A percentile compares a stretch with the other conserved stretches of the same genome.
Conservation (phyloP, 1,140 invertebrate species). For the Aphelinus certus region DNA sequence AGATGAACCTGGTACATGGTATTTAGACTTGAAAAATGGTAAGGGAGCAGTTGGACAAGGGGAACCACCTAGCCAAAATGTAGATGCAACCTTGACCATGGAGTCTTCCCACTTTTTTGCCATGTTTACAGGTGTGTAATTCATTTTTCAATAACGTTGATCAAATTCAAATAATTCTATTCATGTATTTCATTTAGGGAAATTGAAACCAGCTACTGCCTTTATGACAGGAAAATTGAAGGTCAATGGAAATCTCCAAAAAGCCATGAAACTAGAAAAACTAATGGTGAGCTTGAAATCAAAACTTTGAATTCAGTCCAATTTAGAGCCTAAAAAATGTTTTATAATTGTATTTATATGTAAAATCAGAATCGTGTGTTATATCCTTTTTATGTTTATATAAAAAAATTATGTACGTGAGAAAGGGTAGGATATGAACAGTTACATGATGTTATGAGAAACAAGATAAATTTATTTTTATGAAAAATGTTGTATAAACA, state of each 20-base stretch:
- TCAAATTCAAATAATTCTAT: conserved; percentile 26
- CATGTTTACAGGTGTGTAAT: conserved; percentile 75
- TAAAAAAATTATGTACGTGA: conserved; percentile 4
- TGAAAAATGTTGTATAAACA: not conserved
- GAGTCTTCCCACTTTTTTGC: conserved; percentile 80
- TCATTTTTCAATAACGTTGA: conserved; percentile 35
- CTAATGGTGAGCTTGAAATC: conserved; percentile 87
- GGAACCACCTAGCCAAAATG: conserved; percentile 71
- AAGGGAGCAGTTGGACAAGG: conserved; percentile 82
- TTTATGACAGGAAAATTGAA: conserved; percentile 98
- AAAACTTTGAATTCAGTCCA: conserved; percentile 65
- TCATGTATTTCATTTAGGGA: conserved; percentile 66
- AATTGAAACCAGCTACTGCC: conserved; percentile 88
- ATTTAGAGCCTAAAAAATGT: not conserved
- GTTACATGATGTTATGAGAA: not conserved
- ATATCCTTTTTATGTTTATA: conserved; percentile 24
- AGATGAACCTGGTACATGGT: conserved; percentile 83
- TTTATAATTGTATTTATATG: too few species aligned
- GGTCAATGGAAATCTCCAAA: conserved; percentile 90
- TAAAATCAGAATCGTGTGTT: not conserved
- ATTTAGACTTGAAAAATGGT: conserved; percentile 90
- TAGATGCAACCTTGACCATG: conserved; percentile 89
- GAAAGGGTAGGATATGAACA: conserved; percentile 8
- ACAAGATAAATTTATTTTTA: conserved; percentile 2
- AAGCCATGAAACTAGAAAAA: conserved; percentile 97